Base-by-base conservation (phyloP, 2,888 invertebrate species). In the Liodrosophila aerea region DNA sequence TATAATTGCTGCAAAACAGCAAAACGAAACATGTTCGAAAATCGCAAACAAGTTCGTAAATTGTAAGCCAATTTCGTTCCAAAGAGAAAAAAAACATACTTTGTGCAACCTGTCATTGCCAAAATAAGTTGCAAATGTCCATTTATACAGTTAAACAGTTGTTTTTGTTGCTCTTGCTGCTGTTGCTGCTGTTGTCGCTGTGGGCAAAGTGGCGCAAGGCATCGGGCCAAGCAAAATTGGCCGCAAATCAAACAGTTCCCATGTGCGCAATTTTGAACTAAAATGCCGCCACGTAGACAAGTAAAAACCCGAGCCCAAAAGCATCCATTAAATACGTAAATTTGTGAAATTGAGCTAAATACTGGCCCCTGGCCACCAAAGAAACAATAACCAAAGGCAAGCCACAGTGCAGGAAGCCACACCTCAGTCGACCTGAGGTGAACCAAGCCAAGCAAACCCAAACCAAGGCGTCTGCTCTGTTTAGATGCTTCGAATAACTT, bases 191-290 rank as follows among this genome's bases (percentile, higher is more conserved):
- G 33, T 22, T 39, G 53, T 54, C 30, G 46, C 40, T 41, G 33
- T 62, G 62, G 51, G 39, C 58, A 72, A 71, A 58, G 61, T 72
- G 69, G 72, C 65, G 72, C 72, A 57, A 76, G 71, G 76, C 82
- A 76, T 61, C 51, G 64, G 65, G 77, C 69, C 77, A 69, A 73
- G 66, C 73, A 45, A 75, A 72, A 82, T 76, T 73, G 72, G 68
- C 80, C 77, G 66, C 75, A 80, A 82, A 84, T 84, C 84, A 85
- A 83, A 81, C 85, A 81, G 84, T 85, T 84, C 84, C 85, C 84
- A 84, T 85, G 85, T 76, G 83, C 84, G 61, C 75, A 76, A 77
- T 84, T 83, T 76, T 50, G 59, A 58, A 44, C 29, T 56, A 67
- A 76, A 77, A 71, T 77, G 67, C 72, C 80, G 70, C 75, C 78